phyloP scores from a whole-genome alignment of 2,888 invertebrate genomes.

The Acanthosepion esculentum region DNA sequence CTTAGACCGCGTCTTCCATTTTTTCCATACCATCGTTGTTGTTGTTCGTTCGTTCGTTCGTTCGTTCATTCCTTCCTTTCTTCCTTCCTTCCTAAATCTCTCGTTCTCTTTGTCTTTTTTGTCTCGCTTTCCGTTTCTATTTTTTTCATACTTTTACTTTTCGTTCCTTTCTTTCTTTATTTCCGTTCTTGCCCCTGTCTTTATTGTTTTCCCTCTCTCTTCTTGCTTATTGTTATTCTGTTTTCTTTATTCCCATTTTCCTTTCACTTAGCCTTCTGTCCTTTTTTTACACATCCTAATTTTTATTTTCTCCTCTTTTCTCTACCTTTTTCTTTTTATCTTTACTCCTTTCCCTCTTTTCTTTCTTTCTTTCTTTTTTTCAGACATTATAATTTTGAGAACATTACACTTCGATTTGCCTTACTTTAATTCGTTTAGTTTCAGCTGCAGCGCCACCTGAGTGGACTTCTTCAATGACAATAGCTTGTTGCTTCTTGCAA shows the following conservation, averaged over 20 bases:
- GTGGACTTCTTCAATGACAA: neutral
- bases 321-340: neutral
- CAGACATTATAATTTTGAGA: neutral
- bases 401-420: neutral
- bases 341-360: fast-evolving
- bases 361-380: neutral
- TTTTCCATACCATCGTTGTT: no score
- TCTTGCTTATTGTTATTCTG: neutral
- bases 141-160: neutral
- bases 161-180: neutral
- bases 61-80: no score
- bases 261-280: no score
- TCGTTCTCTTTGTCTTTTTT: no score
- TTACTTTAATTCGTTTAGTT: constrained; percentile 24
- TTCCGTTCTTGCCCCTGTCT: neutral
- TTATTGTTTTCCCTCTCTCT: neutral
- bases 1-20: no score
- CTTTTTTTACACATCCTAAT: neutral
- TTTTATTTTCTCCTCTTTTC: neutral
- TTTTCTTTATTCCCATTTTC: neutral
- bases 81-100: no score
- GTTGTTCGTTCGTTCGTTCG: no score
- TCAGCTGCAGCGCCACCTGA: constrained; percentile 38
- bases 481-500: neutral
- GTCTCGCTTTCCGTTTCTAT: neutral